Conservation (phyloP, 2,113 vertebrate genomes). For the Oostethus manadensis region DNA sequence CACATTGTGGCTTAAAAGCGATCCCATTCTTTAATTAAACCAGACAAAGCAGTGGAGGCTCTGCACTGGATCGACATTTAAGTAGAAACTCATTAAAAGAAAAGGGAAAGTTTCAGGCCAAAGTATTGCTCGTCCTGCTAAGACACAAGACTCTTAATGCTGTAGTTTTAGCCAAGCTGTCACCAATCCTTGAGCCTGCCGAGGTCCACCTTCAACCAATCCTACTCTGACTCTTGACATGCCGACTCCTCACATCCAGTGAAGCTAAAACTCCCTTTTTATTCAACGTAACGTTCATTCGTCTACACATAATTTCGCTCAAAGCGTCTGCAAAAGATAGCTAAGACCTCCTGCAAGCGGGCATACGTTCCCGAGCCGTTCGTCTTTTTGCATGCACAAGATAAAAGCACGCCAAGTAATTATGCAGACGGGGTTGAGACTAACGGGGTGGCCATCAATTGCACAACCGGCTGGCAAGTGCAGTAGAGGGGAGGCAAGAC, state of each 20-base stretch:
- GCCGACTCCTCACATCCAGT: background rate
- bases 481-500: constrained; percentile 11
- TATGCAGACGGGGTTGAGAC: constrained; percentile 40
- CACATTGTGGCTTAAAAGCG: constrained; percentile 28
- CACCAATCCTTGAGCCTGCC: background rate
- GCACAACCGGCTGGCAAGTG: constrained; percentile 29
- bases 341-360: constrained; percentile 1
- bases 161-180: background rate
- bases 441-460: constrained; percentile 58
- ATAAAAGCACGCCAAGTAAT: constrained; percentile 27
- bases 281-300: constrained; percentile 8
- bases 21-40: constrained; percentile 42
- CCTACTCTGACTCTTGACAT: background rate
- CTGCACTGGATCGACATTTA: constrained; percentile 6
- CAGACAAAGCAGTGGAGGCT: constrained; percentile 16
- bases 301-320: constrained; percentile 18
- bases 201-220: background rate
- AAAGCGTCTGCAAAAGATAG: constrained; percentile 42
- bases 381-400: constrained; percentile 1
- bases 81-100: constrained; percentile 1
- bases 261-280: background rate
- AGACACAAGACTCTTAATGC: background rate
- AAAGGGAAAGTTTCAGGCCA: constrained; percentile 8
- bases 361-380: constrained; percentile 12
- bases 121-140: constrained; percentile 9